Evolutionary conservation across 2,113 vertebrate species (phyloP), one percentile per base, ranked within the genome.

Genomic region (Callithrix jacchus): DNA sequence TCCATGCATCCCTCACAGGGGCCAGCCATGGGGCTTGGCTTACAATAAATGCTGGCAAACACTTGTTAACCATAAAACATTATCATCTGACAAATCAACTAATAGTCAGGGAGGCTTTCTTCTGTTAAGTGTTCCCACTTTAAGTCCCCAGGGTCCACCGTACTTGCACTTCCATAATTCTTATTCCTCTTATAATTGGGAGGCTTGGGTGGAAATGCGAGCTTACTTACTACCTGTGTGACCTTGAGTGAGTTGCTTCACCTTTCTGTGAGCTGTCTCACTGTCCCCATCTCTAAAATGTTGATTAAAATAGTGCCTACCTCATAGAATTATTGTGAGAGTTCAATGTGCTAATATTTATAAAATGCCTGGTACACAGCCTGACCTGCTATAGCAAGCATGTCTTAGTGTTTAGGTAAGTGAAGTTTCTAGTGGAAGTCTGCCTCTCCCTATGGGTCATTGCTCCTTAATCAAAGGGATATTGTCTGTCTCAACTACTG

Each of bases 371-470:
- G 42, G 27, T 32, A 56, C n/a, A 76, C 64, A 77, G 49, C 58
- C 88, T 92, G 84, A 64, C 4, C 3, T 73, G 40, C 40, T 66
- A 54, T 70, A 89, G 27, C 35, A 68, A 47, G 18, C 52, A n/a
- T 30, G 84, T 81, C 27, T 12, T 68, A 68, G 32, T 4, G 18
- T 17, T 56, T 87, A 18, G 54, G 77, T 90, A 77, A 95, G 52
- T 79, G 81, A 70, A 86, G 79, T 71, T 70, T 92, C 94, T 92
- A 71, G 58, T 70, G 83, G 42, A 64, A 52, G 20, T 90, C 68
- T 92, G 17, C 77, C 84, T 94, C 68, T 94, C 37, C 35, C 74
- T 35, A 58, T 27, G 40, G 47, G 56, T 89, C 74, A 42, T 42
- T 56, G 49, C 35, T 18, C 42, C 80, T 42, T 87, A 42, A 79